Base-by-base conservation (phyloP, 2,113 vertebrate species). In the Albula goreensis region DNA sequence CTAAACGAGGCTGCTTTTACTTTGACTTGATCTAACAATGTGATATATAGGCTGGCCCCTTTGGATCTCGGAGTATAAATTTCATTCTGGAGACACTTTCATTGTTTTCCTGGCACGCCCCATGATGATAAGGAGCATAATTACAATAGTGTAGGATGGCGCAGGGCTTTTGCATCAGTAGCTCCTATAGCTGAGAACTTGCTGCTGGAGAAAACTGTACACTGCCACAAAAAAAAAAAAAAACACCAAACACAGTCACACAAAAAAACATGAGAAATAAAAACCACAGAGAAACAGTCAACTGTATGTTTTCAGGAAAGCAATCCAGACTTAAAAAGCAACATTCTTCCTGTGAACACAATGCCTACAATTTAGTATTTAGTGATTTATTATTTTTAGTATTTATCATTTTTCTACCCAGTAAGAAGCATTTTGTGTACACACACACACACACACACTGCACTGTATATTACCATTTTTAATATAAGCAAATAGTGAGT, bases 31-130 rank as follows among this genome's bases (percentile, higher is more conserved):
- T 85, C 63, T 84, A 77, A 77, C 60, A 50, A 51, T 52, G 56
- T 87, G 86, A 84, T 81, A 74, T 81, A 87, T 56, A 7, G 78
- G 78, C 50, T 50, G 86, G 60, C 60, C 53, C 31, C 86, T 87
- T 80, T 84, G 83, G 85, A 63, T 84, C 25, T 7, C 52, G 78
- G 41, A 25, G 77, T 70, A 79, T 70, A 11, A 80, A 80, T 81
- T 86, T 80, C 82, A 53, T 83, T 83, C 66, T 41, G 12, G 50
- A 80, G 51, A 48, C 86, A 81, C 51, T 80, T 81, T 80, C 50
- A 80, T 81, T 81, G 50, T 52, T n/a, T 80, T 60, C 57, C 50
- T 84, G 78, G 78, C 48, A 84, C 63, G 49, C 19, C 57, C 11
- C n/a, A 9, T 13, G 50, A 86, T 81, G 48, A 11, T 51, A 41